Evolutionary conservation across 2,797 vertebrate genomes (phyloP).

Genomic region (Takifugu ocellatus): DNA sequence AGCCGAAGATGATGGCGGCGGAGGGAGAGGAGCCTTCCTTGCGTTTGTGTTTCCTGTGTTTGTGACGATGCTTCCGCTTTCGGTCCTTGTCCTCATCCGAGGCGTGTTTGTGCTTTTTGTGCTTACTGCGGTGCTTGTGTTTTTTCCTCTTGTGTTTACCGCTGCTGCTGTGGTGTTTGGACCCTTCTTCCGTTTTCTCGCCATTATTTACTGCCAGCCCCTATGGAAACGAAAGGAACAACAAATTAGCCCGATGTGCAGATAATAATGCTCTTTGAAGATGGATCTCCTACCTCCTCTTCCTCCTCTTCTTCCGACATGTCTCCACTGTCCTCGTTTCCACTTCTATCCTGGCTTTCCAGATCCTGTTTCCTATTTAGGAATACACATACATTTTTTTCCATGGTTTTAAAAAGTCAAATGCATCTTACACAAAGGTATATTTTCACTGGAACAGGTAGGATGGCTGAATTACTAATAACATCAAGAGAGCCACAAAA

Average conservation of each 20-base stretch:
- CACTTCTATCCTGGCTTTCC: constrained; percentile 85
- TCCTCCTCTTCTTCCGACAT: constrained; percentile 78
- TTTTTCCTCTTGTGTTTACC: constrained; percentile 98
- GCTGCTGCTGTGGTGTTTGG: constrained; percentile 72
- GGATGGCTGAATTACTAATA: too few species aligned
- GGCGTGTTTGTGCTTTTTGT: constrained; percentile 97
- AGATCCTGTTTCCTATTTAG: constrained; percentile 83
- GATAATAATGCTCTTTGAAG: neutral
- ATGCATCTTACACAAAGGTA: too few species aligned
- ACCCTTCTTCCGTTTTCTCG: constrained; percentile 71
- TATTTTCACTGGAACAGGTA: too few species aligned
- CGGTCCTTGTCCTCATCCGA: constrained; percentile 93
- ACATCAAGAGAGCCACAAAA: too few species aligned
- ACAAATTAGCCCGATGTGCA: neutral
- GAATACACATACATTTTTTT: neutral
- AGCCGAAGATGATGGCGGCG: constrained; percentile 33
- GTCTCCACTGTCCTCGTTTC: constrained; percentile 94
- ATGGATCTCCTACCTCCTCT: constrained; percentile 56
- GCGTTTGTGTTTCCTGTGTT: constrained; percentile 96
- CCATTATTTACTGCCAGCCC: constrained; percentile 71
- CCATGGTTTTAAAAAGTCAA: too few species aligned
- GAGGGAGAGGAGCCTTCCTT: constrained; percentile 83
- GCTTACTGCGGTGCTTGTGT: constrained; percentile 97
- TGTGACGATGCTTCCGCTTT: constrained; percentile 95
- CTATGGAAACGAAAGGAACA: constrained; percentile 14